phyloP scores from a whole-genome alignment of 2,888 invertebrate genomes.

The Ametastegia equiseti region DNA sequence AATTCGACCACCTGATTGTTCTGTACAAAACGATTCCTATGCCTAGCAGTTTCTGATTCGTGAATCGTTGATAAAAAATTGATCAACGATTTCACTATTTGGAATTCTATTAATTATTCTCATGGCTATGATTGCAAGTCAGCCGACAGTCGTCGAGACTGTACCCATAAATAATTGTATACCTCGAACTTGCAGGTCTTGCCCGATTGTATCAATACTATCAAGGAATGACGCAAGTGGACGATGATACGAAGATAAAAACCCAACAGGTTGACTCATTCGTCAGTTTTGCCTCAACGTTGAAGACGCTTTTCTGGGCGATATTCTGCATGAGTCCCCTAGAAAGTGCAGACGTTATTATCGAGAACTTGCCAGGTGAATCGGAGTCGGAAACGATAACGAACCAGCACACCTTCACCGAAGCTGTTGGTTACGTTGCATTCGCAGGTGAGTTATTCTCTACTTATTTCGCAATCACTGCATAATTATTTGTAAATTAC shows the following conservation, averaged over 20 bases:
- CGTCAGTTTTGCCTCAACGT: constrained; percentile 78
- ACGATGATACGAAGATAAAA: constrained; percentile 79
- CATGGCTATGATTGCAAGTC: not conserved
- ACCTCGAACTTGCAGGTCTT: constrained; percentile 72
- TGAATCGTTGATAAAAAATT: not conserved
- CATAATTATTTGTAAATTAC: too few relatives aligned
- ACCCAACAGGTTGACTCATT: constrained; percentile 80
- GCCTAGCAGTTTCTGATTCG: not conserved
- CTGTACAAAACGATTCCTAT: not conserved
- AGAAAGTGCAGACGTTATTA: constrained; percentile 82
- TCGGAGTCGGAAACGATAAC: constrained; percentile 75
- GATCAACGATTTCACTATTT: not conserved
- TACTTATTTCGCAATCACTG: not conserved
- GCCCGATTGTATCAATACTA: constrained; percentile 83
- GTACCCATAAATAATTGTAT: not conserved
- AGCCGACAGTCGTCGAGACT: not conserved
- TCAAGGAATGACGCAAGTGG: constrained; percentile 80
- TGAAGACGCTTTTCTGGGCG: constrained; percentile 85
- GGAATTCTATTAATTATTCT: not conserved
- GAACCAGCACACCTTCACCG: constrained; percentile 81
- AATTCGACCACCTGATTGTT: not conserved
- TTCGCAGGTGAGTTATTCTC: constrained; percentile 77
- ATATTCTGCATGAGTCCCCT: constrained; percentile 83
- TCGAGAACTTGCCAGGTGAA: constrained; percentile 79
- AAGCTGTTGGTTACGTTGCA: constrained; percentile 83